A percentile compares a stretch with the other conserved stretches of the same genome.
These are phyloP conservation scores for Urechis unicinctus DNA, from an alignment of 2,888 invertebrate genomes.

Conservation along the genomic window DNA sequence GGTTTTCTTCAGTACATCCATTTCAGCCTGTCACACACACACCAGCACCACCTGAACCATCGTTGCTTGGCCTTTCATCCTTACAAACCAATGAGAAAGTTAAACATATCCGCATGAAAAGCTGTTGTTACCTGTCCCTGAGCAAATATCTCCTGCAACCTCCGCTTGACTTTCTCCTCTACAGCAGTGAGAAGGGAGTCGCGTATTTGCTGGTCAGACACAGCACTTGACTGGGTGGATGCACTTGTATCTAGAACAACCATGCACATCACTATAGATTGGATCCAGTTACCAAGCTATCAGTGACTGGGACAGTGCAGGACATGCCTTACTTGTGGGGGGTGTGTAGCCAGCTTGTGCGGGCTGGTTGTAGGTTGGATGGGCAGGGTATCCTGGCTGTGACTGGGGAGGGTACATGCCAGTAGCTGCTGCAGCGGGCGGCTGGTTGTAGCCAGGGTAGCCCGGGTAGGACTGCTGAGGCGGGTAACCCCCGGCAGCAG, in stretches of 20 bases:
- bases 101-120: background rate
- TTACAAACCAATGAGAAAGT: background rate
- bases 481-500: background rate
- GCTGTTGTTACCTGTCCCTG: constrained; percentile 64
- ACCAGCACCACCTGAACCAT: too few relatives aligned
- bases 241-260: too few relatives aligned
- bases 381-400: background rate
- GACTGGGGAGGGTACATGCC: constrained; percentile 22
- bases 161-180: constrained; percentile 82
- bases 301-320: too few relatives aligned
- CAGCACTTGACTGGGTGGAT: too few relatives aligned
- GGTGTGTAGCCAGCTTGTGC: background rate
- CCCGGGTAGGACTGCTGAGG: background rate
- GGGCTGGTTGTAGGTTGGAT: background rate
- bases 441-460: background rate
- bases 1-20: constrained; percentile 46
- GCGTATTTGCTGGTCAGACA: constrained; percentile 85
- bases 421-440: constrained; percentile 11
- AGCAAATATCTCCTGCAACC: constrained; percentile 81
- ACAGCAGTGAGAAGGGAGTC: constrained; percentile 90
- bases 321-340: background rate
- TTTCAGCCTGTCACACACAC: constrained; percentile 41
- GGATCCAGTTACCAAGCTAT: too few relatives aligned
- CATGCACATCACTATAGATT: too few relatives aligned
- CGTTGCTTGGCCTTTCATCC: too few relatives aligned